Evolutionary conservation across 1,140 invertebrate species (phyloP).

Genomic region (Ceratina calcarata): DNA sequence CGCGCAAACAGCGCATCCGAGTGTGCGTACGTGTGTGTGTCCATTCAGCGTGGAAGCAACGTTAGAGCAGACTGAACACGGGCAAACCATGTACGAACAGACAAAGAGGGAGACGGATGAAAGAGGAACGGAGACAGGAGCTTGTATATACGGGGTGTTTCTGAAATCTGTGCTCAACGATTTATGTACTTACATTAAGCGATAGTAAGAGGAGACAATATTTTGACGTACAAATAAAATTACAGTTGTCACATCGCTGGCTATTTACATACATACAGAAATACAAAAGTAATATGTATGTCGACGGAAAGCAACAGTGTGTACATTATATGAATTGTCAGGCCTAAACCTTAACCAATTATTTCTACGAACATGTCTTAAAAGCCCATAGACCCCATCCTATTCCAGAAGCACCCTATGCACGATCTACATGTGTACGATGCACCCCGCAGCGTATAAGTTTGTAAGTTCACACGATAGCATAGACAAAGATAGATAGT

Average conservation of each 20-base stretch:
- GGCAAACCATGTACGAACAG: constrained; percentile 15
- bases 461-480: constrained; percentile 20
- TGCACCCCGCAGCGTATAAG: neutral
- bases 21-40: constrained; percentile 42
- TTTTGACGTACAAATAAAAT: no score
- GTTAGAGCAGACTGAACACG: constrained; percentile 16
- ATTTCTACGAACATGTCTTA: no score
- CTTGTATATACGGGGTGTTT: neutral
- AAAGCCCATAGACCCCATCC: no score
- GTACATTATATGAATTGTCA: no score
- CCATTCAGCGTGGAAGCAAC: constrained; percentile 15
- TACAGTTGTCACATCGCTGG: no score
- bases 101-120: constrained; percentile 1
- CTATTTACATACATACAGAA: no score
- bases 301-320: no score
- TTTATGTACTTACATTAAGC: no score
- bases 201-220: no score
- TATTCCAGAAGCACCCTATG: neutral
- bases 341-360: no score
- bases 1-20: constrained; percentile 74
- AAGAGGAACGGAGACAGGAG: constrained; percentile 1
- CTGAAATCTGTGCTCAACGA: neutral
- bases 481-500: constrained; percentile 32
- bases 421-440: neutral
- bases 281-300: no score